Base-by-base conservation (phyloP, 64 coral and sea anemone species). In the Actinia tenebrosa region DNA sequence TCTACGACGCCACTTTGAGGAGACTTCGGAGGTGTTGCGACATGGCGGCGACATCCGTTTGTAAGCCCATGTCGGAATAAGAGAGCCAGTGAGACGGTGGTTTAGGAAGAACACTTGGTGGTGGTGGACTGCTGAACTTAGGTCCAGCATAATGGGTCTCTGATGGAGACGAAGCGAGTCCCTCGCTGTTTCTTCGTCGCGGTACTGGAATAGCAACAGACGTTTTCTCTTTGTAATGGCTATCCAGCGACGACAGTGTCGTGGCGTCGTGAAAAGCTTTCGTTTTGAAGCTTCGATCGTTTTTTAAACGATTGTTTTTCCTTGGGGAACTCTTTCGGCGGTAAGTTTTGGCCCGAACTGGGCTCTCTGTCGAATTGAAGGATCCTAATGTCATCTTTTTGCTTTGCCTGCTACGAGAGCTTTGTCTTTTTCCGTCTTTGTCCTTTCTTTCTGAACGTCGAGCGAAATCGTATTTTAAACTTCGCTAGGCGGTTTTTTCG, bases 81-180 rank as follows among this genome's bases (percentile, higher is more conserved):
- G 84, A 84, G 79, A 96, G 92, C 94, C 94, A 96, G 59, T 96
- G 94, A 10, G 91, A 96, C 87, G 94, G 94, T 56, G 94, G 94
- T 85, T 93, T 96, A 4, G 94, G 94, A 6, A 96, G 75, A 44
- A 90, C 86, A 80, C 94, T 93, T 54, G 94, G 94, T 30, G 91
- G 88, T 16, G 94, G 94, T 44, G 94, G 94, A 63, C 91, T 93
- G 25, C 94, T 96, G 53, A 96, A 96, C 86, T 96, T 96, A 7
- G 94, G 87, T 44, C 80, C 94, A 81, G 94, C 94, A 18, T 96
- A 96, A 15, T 91, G 94, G 43, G 92, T 88, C 59, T 87, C 91
- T 42, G 88, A 79, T 44, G 93, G 54, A 64, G 62, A 83, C 37
- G 61, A 68, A 53, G 86, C 61, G 37, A 69, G 47, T 56, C 83